phyloP scores from a whole-genome alignment of 2,888 invertebrate genomes.

The Reticulitermes lucifugus region DNA sequence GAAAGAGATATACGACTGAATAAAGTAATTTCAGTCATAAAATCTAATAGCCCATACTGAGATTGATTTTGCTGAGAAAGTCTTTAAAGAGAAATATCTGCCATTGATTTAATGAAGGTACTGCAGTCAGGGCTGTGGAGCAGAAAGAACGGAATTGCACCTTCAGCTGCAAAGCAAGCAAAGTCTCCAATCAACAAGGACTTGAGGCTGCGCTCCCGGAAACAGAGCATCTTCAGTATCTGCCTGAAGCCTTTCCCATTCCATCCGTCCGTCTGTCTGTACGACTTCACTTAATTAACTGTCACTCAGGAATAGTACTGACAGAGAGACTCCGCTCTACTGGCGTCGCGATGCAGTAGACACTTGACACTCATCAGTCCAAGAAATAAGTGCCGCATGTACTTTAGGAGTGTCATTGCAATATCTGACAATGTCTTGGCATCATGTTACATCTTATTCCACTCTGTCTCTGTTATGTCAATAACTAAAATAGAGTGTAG shows the following conservation, averaged over 20 bases:
- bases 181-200: not conserved
- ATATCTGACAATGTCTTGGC: not conserved
- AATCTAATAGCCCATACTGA: too few species aligned
- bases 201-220: not conserved
- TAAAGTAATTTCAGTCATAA: too few species aligned
- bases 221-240: conserved; percentile 1
- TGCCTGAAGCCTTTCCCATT: not conserved
- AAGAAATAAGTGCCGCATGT: not conserved
- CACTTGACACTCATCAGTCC: too few species aligned
- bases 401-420: too few species aligned
- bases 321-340: not conserved
- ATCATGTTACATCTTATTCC: too few species aligned
- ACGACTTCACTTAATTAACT: conserved; percentile 23
- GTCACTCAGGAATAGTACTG: not conserved
- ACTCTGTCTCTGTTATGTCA: too few species aligned
- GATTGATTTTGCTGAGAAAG: too few species aligned
- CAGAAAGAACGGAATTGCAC: not conserved
- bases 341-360: not conserved
- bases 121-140: too few species aligned
- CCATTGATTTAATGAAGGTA: not conserved
- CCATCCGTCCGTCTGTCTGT: not conserved
- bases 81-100: not conserved
- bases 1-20: too few species aligned
- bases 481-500: too few species aligned
- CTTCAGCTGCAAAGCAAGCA: not conserved